Percentiles rank a stretch among this genome's conserved stretches.
These are phyloP conservation scores for Meleagris gallopavo DNA, from an alignment of 2,113 vertebrate genomes.

Conservation along the genomic window DNA sequence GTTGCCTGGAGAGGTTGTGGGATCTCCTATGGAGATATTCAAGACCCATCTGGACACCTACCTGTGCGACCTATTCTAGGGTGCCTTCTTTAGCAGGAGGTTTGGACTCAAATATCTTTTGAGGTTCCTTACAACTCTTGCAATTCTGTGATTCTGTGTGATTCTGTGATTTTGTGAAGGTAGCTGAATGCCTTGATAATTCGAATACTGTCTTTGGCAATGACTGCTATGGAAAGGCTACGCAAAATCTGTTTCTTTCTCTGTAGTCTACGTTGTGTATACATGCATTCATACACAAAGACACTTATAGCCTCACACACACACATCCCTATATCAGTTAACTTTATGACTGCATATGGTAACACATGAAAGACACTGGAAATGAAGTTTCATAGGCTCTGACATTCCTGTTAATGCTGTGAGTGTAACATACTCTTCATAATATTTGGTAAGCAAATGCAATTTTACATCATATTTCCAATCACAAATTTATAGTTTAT, in stretches of 20 bases:
- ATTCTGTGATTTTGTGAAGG: not conserved
- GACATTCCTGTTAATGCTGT: not conserved
- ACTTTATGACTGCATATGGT: not conserved
- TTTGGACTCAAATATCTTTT: too few relatives aligned
- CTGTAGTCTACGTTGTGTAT: not conserved
- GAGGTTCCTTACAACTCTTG: too few relatives aligned
- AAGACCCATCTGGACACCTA: too few relatives aligned
- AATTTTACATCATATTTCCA: not conserved
- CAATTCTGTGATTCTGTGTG: too few relatives aligned
- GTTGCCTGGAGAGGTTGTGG: too few relatives aligned
- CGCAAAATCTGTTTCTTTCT: not conserved
- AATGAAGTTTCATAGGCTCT: not conserved
- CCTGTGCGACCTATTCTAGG: too few relatives aligned
- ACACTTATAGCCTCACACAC: not conserved
- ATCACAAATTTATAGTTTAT: not conserved
- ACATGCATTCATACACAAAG: not conserved
- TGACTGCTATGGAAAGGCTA: not conserved
- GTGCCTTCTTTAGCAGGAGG: too few relatives aligned
- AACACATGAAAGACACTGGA: not conserved
- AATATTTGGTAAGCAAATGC: not conserved
- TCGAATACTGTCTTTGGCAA: not conserved
- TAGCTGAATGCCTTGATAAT: not conserved
- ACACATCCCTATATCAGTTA: not conserved
- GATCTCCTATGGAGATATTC: too few relatives aligned
- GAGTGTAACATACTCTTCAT: not conserved